These are phyloP conservation scores for Araneus ventricosus DNA, from an alignment of 1,140 invertebrate genomes.

Conservation along the genomic window DNA sequence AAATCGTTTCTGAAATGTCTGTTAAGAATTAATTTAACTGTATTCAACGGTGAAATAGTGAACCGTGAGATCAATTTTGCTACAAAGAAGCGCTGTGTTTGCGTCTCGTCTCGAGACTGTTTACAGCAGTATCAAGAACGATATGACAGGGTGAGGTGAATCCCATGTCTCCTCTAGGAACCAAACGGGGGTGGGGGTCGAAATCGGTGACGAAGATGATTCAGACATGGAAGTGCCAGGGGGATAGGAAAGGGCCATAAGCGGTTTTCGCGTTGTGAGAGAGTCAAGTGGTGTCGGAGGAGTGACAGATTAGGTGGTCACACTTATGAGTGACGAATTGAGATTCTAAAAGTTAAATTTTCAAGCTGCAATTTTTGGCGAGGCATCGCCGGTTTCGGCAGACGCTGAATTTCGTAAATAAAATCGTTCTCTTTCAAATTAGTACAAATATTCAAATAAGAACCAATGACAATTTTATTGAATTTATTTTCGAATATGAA, in stretches of 20 bases:
- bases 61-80: not conserved
- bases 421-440: no score
- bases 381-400: not conserved
- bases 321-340: slow-evolving; percentile 69
- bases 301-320: slow-evolving; percentile 74
- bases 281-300: slow-evolving; percentile 66
- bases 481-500: no score
- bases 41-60: no score
- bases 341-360: slow-evolving; percentile 44
- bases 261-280: slow-evolving; percentile 23
- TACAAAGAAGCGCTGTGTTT: not conserved
- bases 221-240: not conserved
- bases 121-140: not conserved
- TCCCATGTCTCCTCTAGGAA: not conserved
- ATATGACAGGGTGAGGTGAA: not conserved
- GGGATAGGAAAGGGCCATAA: not conserved
- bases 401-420: no score
- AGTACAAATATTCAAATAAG: no score
- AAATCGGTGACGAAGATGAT: not conserved
- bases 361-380: slow-evolving; percentile 11
- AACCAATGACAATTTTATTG: no score
- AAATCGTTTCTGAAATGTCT: no score
- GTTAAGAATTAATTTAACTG: no score
- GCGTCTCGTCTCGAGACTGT: not conserved
- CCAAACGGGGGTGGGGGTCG: not conserved